These are phyloP conservation scores for Megaleporinus macrocephalus DNA, from an alignment of 2,113 vertebrate species.

Conservation along the genomic window DNA sequence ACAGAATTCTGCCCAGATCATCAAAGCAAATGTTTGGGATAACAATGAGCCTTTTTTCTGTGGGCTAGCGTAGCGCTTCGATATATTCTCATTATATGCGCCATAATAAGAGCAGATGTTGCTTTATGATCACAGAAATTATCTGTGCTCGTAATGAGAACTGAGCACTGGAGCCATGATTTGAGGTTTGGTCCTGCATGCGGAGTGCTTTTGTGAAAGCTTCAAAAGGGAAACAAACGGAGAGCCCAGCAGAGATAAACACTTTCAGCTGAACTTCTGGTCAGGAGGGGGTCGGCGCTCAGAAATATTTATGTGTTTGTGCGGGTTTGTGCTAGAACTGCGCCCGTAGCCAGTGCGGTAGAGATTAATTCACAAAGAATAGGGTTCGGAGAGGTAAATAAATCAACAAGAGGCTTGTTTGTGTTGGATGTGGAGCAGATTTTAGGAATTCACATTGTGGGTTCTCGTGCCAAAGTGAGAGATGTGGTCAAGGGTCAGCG, in stretches of 20 bases:
- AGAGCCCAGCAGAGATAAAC: constrained; percentile 30
- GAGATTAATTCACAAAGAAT: constrained; percentile 32
- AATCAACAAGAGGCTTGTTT: constrained; percentile 28
- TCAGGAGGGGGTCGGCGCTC: constrained; percentile 9
- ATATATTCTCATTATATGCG: background rate
- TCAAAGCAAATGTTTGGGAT: background rate
- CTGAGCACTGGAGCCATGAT: background rate
- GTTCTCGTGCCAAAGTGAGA: background rate
- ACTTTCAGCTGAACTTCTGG: constrained; percentile 31
- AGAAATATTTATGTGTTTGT: constrained; percentile 33
- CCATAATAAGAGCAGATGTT: background rate
- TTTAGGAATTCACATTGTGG: background rate
- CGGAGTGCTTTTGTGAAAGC: background rate
- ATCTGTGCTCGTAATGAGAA: background rate
- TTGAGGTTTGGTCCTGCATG: constrained; percentile 15
- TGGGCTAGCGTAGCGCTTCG: background rate
- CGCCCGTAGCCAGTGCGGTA: constrained; percentile 16
- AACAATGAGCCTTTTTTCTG: background rate
- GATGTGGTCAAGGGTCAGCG: background rate
- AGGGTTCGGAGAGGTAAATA: constrained; percentile 19
- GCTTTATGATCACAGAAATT: background rate
- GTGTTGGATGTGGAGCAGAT: background rate
- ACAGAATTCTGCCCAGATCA: background rate
- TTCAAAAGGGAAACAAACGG: constrained; percentile 26
- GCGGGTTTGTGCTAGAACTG: background rate